These are phyloP conservation scores for Euura saliciscinereae DNA, from an alignment of 1,140 invertebrate genomes.

Conservation along the genomic window DNA sequence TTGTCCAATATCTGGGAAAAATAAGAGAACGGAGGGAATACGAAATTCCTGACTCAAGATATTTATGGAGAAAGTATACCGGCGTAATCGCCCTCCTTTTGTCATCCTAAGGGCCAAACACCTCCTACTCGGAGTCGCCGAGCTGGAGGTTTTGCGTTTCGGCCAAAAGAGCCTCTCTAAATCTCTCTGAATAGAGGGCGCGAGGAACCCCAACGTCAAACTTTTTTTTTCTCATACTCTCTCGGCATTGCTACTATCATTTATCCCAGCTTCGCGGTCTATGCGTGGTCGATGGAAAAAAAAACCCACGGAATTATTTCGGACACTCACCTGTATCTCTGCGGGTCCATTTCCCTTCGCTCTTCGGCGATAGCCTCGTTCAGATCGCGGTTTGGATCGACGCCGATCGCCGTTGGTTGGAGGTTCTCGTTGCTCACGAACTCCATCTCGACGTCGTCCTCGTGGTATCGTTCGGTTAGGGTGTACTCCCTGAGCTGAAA, in stretches of 20 bases:
- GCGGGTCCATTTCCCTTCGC: constrained; percentile 68
- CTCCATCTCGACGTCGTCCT: constrained; percentile 72
- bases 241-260: no score
- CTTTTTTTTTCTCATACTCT: no score
- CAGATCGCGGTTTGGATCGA: constrained; percentile 74
- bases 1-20: constrained; percentile 52
- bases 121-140: neutral
- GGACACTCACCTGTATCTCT: constrained; percentile 54
- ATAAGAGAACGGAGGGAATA: neutral
- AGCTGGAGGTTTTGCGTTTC: neutral
- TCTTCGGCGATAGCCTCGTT: constrained; percentile 80
- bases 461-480: constrained; percentile 83
- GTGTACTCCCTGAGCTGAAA: constrained; percentile 84
- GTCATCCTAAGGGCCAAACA: neutral
- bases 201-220: no score
- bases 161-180: neutral
- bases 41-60: no score
- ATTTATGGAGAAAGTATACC: neutral
- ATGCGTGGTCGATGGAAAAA: no score
- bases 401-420: constrained; percentile 68
- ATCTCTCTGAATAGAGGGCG: neutral
- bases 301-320: no score
- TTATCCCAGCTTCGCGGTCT: no score
- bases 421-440: constrained; percentile 76
- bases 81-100: neutral